Evolutionary conservation across 2,113 vertebrate species (phyloP), one percentile per base, ranked within the genome.

Genomic region (Irena cyanogastra): DNA sequence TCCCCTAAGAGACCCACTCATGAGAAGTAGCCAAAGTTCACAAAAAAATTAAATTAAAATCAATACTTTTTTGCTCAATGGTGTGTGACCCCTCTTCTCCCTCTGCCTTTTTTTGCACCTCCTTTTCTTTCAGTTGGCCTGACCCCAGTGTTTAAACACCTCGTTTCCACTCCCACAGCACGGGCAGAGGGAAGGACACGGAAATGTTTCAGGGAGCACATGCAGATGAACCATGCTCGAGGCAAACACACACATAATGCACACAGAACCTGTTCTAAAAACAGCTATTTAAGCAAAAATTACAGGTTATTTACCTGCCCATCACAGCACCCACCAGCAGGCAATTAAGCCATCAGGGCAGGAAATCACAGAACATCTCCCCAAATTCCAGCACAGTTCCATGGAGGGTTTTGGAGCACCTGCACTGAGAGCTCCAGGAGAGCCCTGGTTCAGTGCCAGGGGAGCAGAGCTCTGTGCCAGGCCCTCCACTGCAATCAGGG

Each of bases 101-200:
- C 23, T 11, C 11, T 50, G 6, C 27, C 8, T 15, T 50, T 37
- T 19, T 17, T 17, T 14, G 59, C 37, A 18, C 4, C 37, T 33
- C 31, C 22, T 65, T 57, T 35, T 10, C 5, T 20, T 22, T 21
- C 7, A 4, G 37, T 1, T 14, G 12, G 5, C 41, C 63, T 54
- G 64, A 18, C 7, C 33, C 45, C 2, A 1, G 0, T 3, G 26
- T 59, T 18, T 8, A 16, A 70, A 24, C 3, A 1, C 10, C 26
- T 52, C 11, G 0, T 50, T 66, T 31, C 42, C 33, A 4, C 6
- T 33, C 45, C 52, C 11, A 2, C 22, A 4, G 7, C 0, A 1
- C 0, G 3, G n/a, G 39, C 4, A 1, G 14, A 79, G 39, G 75
- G 37, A 72, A 10, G n/a, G 19, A 14, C 33, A 30, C 2, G 2